phyloP scores from a whole-genome alignment of 2,888 invertebrate species.

The Drosophila aldrichi region DNA sequence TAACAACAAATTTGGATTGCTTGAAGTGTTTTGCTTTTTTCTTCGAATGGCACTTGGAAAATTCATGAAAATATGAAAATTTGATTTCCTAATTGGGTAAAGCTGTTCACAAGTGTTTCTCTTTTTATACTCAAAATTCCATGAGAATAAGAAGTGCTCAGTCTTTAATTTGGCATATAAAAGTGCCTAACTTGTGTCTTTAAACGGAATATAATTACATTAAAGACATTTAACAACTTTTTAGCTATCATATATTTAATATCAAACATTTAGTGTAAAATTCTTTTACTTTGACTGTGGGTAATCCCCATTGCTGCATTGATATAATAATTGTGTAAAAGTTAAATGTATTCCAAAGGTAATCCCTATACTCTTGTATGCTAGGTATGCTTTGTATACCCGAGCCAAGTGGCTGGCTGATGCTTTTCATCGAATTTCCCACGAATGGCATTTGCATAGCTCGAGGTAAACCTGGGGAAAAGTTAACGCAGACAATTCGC shows the following conservation, averaged over 20 bases:
- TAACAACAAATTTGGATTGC: neutral
- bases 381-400: neutral
- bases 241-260: neutral
- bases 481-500: constrained; percentile 33
- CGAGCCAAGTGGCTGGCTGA: constrained; percentile 2
- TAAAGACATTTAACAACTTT: neutral
- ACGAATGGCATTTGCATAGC: constrained; percentile 44
- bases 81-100: constrained; percentile 3
- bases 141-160: neutral
- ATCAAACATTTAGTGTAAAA: neutral
- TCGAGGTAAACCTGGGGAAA: constrained; percentile 10
- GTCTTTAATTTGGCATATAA: neutral
- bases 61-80: constrained; percentile 11
- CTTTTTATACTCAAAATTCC: too few species aligned
- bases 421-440: constrained; percentile 14
- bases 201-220: neutral
- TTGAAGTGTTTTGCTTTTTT: neutral
- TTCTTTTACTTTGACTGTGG: neutral
- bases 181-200: neutral
- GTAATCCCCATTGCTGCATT: neutral
- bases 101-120: neutral
- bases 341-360: constrained; percentile 14
- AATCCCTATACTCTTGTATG: neutral
- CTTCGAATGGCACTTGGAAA: constrained; percentile 2
- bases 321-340: constrained; percentile 22